These are phyloP conservation scores for Drosophila borborema DNA, from an alignment of 2,888 invertebrate species.

Conservation along the genomic window DNA sequence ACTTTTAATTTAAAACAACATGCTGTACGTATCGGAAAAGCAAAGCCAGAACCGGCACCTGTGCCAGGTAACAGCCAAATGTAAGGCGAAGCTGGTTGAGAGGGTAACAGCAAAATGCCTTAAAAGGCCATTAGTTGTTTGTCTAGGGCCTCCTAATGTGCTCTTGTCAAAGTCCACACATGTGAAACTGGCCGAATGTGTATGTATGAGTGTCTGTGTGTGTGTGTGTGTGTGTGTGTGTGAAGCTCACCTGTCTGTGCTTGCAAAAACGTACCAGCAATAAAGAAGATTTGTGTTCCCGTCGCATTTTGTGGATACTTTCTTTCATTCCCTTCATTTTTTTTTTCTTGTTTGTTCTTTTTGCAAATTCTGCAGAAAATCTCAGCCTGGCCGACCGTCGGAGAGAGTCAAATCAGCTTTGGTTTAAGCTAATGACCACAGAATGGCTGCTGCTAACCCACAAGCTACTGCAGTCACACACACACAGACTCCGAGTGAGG, in stretches of 20 bases:
- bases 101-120: slow-evolving; percentile 65
- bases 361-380: slow-evolving; percentile 74
- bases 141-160: slow-evolving; percentile 74
- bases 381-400: slow-evolving; percentile 39
- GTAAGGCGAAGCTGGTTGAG: slow-evolving; percentile 14
- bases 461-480: slow-evolving; percentile 68
- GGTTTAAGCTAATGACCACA: slow-evolving; percentile 80
- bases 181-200: slow-evolving; percentile 24
- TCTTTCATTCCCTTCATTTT: slow-evolving; percentile 17
- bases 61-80: slow-evolving; percentile 30
- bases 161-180: slow-evolving; percentile 72
- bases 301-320: slow-evolving; percentile 75
- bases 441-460: slow-evolving; percentile 72
- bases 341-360: slow-evolving; percentile 32
- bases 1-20: slow-evolving; percentile 80
- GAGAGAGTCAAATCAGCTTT: slow-evolving; percentile 72
- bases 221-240: slow-evolving; percentile 5
- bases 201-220: slow-evolving; percentile 3
- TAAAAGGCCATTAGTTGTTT: slow-evolving; percentile 80
- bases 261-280: slow-evolving; percentile 77
- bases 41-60: slow-evolving; percentile 48
- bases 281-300: slow-evolving; percentile 79
- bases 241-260: slow-evolving; percentile 56
- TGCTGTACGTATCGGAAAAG: slow-evolving; percentile 50
- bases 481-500: slow-evolving; percentile 21